Conservation (phyloP, 2,797 vertebrate genomes). For the Melanotaenia boesemani region DNA sequence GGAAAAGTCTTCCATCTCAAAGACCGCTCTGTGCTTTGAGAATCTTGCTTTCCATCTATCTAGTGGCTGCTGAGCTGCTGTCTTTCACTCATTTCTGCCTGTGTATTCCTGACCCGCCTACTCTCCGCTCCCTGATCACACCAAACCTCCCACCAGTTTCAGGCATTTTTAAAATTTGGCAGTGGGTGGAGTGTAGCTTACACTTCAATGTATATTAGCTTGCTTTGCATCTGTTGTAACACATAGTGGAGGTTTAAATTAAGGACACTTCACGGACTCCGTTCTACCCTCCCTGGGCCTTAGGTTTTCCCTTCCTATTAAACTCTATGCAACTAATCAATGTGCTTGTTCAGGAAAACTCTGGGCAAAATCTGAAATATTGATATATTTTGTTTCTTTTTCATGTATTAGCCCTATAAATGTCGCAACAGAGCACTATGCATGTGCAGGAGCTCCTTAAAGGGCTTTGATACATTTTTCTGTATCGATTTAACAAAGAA, state of each 20-base stretch:
- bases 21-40: too few relatives aligned
- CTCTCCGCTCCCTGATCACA: too few relatives aligned
- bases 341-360: slow-evolving; percentile 32
- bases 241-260: slow-evolving; percentile 28
- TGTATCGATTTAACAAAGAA: slow-evolving; percentile 21
- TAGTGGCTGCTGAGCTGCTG: too few relatives aligned
- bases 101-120: too few relatives aligned
- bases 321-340: slow-evolving; percentile 43
- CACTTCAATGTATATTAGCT: slow-evolving; percentile 4
- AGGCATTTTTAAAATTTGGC: too few relatives aligned
- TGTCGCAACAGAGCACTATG: slow-evolving; percentile 24
- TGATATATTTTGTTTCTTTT: slow-evolving; percentile 38
- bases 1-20: too few relatives aligned
- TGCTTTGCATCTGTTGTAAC: slow-evolving; percentile 13
- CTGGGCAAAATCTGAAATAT: slow-evolving; percentile 49
- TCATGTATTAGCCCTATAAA: slow-evolving; percentile 3
- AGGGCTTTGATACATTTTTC: slow-evolving; percentile 9
- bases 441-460: background rate
- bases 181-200: too few relatives aligned
- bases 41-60: too few relatives aligned
- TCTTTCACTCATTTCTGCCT: too few relatives aligned
- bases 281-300: slow-evolving; percentile 23
- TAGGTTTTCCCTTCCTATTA: slow-evolving; percentile 40
- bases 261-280: background rate
- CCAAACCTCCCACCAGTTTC: too few relatives aligned